A percentile compares a stretch with the other conserved stretches of the same genome.
These are phyloP conservation scores for Heteronetta atricapilla DNA, from an alignment of 2,113 vertebrate genomes.

Conservation along the genomic window DNA sequence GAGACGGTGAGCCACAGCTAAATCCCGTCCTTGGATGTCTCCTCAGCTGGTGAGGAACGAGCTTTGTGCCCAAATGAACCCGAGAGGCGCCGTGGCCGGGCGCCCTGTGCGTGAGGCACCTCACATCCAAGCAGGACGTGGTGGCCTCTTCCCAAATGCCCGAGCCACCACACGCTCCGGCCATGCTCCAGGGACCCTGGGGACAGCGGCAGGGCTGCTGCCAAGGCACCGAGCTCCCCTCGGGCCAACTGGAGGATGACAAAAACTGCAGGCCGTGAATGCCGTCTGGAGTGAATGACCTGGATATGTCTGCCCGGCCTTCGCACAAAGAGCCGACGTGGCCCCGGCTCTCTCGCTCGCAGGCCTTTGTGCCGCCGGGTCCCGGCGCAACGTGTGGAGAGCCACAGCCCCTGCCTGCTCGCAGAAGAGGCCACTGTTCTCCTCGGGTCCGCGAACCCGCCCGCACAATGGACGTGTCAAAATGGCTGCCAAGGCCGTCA, in stretches of 20 bases:
- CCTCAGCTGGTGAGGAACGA: neutral
- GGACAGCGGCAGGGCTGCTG: neutral
- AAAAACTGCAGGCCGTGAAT: conserved; percentile 19
- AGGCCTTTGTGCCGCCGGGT: neutral
- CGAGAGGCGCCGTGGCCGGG: neutral
- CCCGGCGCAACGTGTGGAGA: neutral
- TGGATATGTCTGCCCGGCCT: conserved; percentile 49
- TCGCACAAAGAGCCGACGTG: neutral
- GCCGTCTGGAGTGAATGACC: conserved; percentile 43
- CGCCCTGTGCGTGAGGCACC: neutral
- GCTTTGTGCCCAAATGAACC: conserved; percentile 8
- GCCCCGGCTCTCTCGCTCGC: neutral
- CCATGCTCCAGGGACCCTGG: neutral
- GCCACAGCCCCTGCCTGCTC: neutral
- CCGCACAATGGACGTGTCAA: neutral
- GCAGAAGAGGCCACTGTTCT: conserved; percentile 21
- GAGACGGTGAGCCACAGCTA: neutral
- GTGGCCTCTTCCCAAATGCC: conserved; percentile 49
- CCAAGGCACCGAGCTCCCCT: conserved; percentile 20
- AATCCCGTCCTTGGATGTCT: conserved; percentile 6
- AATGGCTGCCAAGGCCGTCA: conserved; percentile 27
- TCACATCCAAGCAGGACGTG: neutral
- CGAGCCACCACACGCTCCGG: conserved; percentile 22
- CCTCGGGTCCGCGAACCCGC: fast-evolving
- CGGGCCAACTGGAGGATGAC: neutral